phyloP scores from a whole-genome alignment of 2,888 invertebrate genomes.

The Drosophila planitibia region DNA sequence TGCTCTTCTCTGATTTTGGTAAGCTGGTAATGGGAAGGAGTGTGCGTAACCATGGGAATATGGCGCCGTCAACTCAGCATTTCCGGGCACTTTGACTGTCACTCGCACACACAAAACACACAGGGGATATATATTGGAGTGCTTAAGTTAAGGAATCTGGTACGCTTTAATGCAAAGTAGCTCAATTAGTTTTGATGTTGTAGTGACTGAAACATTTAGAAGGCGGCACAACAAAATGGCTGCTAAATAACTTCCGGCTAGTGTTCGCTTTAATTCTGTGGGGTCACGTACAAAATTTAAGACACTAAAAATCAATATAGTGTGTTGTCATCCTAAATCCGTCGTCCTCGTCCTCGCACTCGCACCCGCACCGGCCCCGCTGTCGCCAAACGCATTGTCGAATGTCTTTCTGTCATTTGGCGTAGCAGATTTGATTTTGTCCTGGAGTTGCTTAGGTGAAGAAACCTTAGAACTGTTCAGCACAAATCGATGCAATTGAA shows the following conservation, averaged over 20 bases:
- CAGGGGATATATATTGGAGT: constrained; percentile 17
- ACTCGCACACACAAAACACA: constrained; percentile 1
- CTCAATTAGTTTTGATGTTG: constrained; percentile 39
- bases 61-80: constrained; percentile 62
- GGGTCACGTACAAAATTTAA: constrained; percentile 53
- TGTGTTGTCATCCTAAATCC: background rate
- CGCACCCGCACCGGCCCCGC: background rate
- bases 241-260: constrained; percentile 74
- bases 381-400: constrained; percentile 31
- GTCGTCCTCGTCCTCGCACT: too few relatives aligned
- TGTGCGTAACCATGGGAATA: constrained; percentile 9
- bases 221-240: constrained; percentile 54
- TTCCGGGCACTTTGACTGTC: constrained; percentile 47
- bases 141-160: constrained; percentile 22
- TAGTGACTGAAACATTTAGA: constrained; percentile 30
- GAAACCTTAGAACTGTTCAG: constrained; percentile 3
- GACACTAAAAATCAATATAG: constrained; percentile 17
- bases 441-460: constrained; percentile 20
- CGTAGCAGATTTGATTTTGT: constrained; percentile 40
- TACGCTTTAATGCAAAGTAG: constrained; percentile 53
- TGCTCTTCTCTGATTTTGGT: constrained; percentile 6
- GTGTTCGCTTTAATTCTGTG: constrained; percentile 32
- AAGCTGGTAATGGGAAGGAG: background rate
- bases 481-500: constrained; percentile 76
- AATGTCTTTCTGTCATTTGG: constrained; percentile 46